phyloP scores from a whole-genome alignment of 2,888 invertebrate genomes.

The Leucoma salicis region DNA sequence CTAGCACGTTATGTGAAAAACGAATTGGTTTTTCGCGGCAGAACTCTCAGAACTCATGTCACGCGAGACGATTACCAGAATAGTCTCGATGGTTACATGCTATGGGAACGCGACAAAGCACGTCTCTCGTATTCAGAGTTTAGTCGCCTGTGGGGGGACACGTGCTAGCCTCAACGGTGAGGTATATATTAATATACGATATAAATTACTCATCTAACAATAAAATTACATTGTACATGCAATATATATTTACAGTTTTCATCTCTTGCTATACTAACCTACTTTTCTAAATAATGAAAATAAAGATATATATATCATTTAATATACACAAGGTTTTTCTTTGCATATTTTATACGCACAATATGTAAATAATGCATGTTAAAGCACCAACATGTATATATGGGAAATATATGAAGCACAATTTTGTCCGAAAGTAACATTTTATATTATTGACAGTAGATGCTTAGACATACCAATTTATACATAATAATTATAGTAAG shows the following conservation, averaged over 20 bases:
- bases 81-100: too few species aligned
- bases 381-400: constrained; percentile 62
- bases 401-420: constrained; percentile 49
- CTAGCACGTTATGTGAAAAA: too few species aligned
- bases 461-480: constrained; percentile 17
- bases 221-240: constrained; percentile 55
- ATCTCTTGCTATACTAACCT: constrained; percentile 40
- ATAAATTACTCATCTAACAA: constrained; percentile 45
- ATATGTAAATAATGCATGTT: constrained; percentile 47
- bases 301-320: constrained; percentile 49
- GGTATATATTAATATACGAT: constrained; percentile 41
- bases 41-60: too few species aligned
- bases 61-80: too few species aligned
- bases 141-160: too few species aligned
- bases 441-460: constrained; percentile 23
- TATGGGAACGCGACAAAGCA: too few species aligned
- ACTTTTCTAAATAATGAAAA: constrained; percentile 51
- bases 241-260: constrained; percentile 59
- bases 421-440: constrained; percentile 26
- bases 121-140: too few species aligned
- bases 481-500: constrained; percentile 27
- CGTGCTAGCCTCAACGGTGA: too few species aligned
- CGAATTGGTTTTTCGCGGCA: too few species aligned
- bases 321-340: constrained; percentile 47
- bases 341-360: constrained; percentile 63